Percentiles rank a stretch among this genome's conserved stretches.
These are phyloP conservation scores for Meiosimyza decipiens DNA, from an alignment of 2,888 invertebrate species.

Conservation along the genomic window DNA sequence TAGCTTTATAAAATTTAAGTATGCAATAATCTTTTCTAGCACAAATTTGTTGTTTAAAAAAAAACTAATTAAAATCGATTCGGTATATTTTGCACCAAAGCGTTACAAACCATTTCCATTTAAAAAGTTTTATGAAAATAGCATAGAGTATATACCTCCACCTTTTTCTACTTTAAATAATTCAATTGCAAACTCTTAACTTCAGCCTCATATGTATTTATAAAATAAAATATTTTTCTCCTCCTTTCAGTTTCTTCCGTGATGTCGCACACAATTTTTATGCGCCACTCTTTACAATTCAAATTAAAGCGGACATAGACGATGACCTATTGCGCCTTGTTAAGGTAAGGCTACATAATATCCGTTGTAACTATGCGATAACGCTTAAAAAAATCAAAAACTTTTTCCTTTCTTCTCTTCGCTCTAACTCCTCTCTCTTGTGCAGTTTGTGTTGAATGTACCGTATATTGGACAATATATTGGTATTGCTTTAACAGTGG, in stretches of 20 bases:
- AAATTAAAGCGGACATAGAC: constrained; percentile 45
- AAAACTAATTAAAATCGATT: too few relatives aligned
- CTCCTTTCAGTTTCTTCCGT: constrained; percentile 44
- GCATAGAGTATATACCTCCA: too few relatives aligned
- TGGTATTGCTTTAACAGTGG: constrained; percentile 50
- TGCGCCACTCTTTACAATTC: constrained; percentile 50
- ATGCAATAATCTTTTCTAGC: too few relatives aligned
- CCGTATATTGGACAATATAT: constrained; percentile 51
- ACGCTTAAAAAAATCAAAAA: not conserved
- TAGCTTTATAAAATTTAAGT: too few relatives aligned
- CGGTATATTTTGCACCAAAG: too few relatives aligned
- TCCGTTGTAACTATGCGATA: not conserved
- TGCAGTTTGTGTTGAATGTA: constrained; percentile 50
- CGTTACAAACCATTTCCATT: too few relatives aligned
- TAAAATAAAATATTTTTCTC: not conserved
- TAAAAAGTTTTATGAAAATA: too few relatives aligned
- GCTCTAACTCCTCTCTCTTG: not conserved
- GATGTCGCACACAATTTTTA: constrained; percentile 55
- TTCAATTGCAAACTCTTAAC: too few relatives aligned
- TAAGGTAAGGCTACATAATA: constrained; percentile 46
- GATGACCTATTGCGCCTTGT: constrained; percentile 45
- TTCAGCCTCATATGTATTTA: not conserved
- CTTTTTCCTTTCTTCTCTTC: not conserved
- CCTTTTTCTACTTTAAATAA: too few relatives aligned
- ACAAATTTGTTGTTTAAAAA: too few relatives aligned